Conservation (phyloP, 2,888 invertebrate species). For the Hirtodrosophila trivittata region DNA sequence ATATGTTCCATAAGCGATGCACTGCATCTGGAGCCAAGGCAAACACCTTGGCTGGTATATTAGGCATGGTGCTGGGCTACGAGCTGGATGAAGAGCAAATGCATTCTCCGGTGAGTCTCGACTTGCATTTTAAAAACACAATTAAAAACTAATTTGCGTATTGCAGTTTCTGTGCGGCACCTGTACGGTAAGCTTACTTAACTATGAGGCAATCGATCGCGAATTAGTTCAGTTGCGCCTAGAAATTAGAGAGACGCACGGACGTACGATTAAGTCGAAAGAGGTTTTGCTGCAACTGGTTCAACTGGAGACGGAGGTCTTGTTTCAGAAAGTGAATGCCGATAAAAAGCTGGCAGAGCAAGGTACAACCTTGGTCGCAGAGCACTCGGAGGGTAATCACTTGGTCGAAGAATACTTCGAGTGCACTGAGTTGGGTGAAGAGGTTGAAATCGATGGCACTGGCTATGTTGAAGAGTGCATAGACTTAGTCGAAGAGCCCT, state of each 20-base stretch:
- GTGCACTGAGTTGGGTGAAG: too few species aligned
- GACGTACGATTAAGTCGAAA: constrained; percentile 8
- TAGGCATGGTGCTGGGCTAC: constrained; percentile 16
- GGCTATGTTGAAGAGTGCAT: too few species aligned
- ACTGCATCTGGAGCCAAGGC: constrained; percentile 12
- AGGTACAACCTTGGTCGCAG: too few species aligned
- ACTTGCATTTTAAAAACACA: not conserved
- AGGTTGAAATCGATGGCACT: too few species aligned
- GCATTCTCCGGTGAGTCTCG: constrained; percentile 30
- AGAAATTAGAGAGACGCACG: constrained; percentile 49
- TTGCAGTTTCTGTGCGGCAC: constrained; percentile 61
- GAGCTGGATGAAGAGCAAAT: constrained; percentile 13
- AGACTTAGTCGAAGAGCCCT: too few species aligned
- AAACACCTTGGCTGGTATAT: constrained; percentile 15
- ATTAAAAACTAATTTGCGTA: not conserved
- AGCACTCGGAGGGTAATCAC: too few species aligned
- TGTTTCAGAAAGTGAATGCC: not conserved
- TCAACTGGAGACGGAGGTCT: not conserved
- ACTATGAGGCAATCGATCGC: constrained; percentile 56
- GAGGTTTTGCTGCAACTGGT: not conserved
- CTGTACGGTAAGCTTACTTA: constrained; percentile 60
- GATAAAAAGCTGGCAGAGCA: too few species aligned
- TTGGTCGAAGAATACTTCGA: too few species aligned
- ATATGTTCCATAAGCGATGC: constrained; percentile 40
- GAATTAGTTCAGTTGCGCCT: constrained; percentile 35